phyloP scores from a whole-genome alignment of 2,888 invertebrate species.

The Malthinus seriepunctatus region DNA sequence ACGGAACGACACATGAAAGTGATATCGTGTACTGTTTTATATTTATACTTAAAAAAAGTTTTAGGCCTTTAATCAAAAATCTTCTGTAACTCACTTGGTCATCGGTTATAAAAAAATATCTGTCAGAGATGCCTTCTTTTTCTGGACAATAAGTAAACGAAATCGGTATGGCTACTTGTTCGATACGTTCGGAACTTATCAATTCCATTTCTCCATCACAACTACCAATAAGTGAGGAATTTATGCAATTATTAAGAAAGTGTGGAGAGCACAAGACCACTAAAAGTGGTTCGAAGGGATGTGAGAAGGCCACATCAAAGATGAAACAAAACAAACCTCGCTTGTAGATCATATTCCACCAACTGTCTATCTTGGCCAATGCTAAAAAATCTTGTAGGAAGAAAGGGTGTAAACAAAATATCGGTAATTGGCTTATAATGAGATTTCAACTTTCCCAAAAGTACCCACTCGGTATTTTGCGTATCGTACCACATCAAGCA shows the following conservation, averaged over 20 bases:
- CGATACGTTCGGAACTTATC: constrained; percentile 57
- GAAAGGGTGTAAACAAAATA: constrained; percentile 59
- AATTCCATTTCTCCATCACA: constrained; percentile 4
- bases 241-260: too few relatives aligned
- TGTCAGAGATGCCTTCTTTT: constrained; percentile 23
- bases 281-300: too few relatives aligned
- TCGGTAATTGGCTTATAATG: constrained; percentile 64
- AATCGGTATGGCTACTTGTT: constrained; percentile 65
- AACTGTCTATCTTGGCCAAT: constrained; percentile 63
- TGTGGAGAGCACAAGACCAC: too few relatives aligned
- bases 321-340: constrained; percentile 47
- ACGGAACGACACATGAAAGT: constrained; percentile 70
- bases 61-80: constrained; percentile 10
- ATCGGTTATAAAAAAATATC: constrained; percentile 62
- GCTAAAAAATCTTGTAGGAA: constrained; percentile 57
- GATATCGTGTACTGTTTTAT: constrained; percentile 66
- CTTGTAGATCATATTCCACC: constrained; percentile 62
- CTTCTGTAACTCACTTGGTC: constrained; percentile 57
- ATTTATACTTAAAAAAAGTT: constrained; percentile 62
- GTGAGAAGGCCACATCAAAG: neutral
- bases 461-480: constrained; percentile 54
- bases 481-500: constrained; percentile 57
- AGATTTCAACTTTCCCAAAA: constrained; percentile 63
- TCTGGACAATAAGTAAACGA: constrained; percentile 57
- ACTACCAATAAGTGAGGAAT: constrained; percentile 6